phyloP scores from a whole-genome alignment of 1,140 invertebrate species.

The Lepidostoma basale region DNA sequence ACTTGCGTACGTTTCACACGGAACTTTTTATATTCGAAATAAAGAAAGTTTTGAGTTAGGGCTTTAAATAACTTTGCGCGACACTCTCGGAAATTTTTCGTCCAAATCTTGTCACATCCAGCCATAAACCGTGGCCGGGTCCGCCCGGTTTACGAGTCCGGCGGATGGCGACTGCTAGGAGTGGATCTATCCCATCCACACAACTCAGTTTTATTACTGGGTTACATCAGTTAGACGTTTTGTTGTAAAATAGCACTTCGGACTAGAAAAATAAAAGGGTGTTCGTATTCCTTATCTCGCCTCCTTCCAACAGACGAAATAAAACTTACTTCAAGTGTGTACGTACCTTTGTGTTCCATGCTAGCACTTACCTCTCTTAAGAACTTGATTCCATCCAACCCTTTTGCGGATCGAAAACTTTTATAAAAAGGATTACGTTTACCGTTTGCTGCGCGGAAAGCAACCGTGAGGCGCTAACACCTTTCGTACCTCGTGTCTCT shows the following conservation, averaged over 20 bases:
- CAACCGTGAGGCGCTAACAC: neutral
- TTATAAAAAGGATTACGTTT: too few relatives aligned
- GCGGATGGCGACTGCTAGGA: neutral
- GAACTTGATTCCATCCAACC: too few relatives aligned
- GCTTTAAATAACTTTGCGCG: neutral
- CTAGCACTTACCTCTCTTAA: too few relatives aligned
- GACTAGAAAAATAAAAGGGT: neutral
- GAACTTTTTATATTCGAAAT: neutral
- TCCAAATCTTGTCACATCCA: constrained; percentile 4
- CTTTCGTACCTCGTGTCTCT: neutral
- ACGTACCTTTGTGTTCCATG: too few relatives aligned
- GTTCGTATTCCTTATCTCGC: neutral
- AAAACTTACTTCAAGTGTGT: neutral
- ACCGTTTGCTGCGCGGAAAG: neutral
- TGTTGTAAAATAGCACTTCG: constrained; percentile 18
- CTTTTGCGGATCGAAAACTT: too few relatives aligned
- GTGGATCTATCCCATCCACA: constrained; percentile 3
- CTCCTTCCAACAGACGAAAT: neutral
- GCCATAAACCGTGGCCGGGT: constrained; percentile 2
- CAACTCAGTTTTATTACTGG: constrained; percentile 17
- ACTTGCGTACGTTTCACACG: neutral
- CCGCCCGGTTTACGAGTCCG: constrained; percentile 3
- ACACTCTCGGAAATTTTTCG: neutral
- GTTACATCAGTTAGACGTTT: constrained; percentile 15
- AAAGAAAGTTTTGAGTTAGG: neutral